A percentile compares a stretch with the other conserved stretches of the same genome.
Evolutionary conservation across 2,888 invertebrate species (phyloP).

Genomic region (Chalcis sispes): DNA sequence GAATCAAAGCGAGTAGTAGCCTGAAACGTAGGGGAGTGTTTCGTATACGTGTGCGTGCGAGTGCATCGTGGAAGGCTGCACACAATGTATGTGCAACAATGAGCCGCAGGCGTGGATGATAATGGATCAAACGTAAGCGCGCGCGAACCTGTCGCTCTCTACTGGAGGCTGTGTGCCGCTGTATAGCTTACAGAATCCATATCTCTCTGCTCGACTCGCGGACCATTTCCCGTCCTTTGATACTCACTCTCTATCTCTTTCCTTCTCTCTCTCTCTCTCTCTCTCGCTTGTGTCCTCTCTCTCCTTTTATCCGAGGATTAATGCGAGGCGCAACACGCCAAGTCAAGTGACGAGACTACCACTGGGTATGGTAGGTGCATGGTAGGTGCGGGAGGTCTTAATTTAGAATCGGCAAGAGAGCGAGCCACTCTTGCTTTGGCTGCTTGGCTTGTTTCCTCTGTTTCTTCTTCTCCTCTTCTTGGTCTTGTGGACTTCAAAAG

Average conservation of each 20-base stretch:
- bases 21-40: background rate
- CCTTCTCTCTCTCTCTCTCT: too few relatives aligned
- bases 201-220: background rate
- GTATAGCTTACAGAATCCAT: background rate
- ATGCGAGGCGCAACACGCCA: constrained; percentile 22
- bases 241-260: too few relatives aligned
- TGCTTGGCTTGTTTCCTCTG: background rate
- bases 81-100: background rate
- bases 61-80: too few relatives aligned
- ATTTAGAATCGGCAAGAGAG: constrained; percentile 42
- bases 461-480: background rate
- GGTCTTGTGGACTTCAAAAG: constrained; percentile 26
- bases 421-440: constrained; percentile 5
- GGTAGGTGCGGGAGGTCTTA: constrained; percentile 42
- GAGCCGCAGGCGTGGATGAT: constrained; percentile 54
- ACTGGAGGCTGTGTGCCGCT: background rate
- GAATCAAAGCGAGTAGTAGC: constrained; percentile 46
- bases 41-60: background rate
- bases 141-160: background rate
- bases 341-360: constrained; percentile 8
- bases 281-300: background rate
- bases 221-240: constrained; percentile 36
- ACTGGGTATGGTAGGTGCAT: background rate
- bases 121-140: constrained; percentile 62
- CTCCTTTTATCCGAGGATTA: constrained; percentile 41